Evolutionary conservation across 2,888 invertebrate genomes (phyloP), one percentile per base, ranked within the genome.

Genomic region (Euplexia lucipara): DNA sequence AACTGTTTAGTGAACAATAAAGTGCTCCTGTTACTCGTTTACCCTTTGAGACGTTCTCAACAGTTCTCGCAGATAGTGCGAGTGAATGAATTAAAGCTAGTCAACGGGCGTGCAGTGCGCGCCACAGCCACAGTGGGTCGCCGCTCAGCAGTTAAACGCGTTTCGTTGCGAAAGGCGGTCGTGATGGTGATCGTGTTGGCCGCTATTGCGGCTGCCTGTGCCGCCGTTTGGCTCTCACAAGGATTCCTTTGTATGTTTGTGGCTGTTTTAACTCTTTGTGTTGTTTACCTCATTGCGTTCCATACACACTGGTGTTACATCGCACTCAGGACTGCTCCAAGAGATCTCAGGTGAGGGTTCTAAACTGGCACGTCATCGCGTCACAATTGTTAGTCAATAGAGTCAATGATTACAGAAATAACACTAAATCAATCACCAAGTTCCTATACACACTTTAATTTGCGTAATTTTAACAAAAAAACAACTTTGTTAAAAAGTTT

Each of bases 241-340:
- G 97, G 97, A 70, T 96, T 96, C 89, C 90, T 96, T 82, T 96
- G 96, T 84, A 96, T 97, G 60, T 81, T 97, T 32, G 96, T 96
- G 79, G 93, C 97, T 61, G 88, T 96, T 62, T 86, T 97, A 70
- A 95, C 96, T 53, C 96, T 97, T 61, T 76, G 96, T 72, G 93
- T 96, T 66, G 96, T 97, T 30, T 97, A 97, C 84, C 90, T 97
- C 62, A 90, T 96, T 60, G 95, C 97, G 47, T 97, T 97, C 56
- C 97, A 98, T 75, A 96, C 96, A 89, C 96, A 96, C 86, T 98
- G 98, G 97, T 96, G 97, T 84, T 97, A 97, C 86, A 96, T 98
- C 63, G 97, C 97, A n/a, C 80, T 96, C 39, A 96, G 92, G 85
- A 98, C 98, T 0, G 91, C 96, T 2, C 97, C 97, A 7, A 96